Evolutionary conservation across 2,888 invertebrate species (phyloP), one percentile per base, ranked within the genome.

Genomic region (Myathropa florea): DNA sequence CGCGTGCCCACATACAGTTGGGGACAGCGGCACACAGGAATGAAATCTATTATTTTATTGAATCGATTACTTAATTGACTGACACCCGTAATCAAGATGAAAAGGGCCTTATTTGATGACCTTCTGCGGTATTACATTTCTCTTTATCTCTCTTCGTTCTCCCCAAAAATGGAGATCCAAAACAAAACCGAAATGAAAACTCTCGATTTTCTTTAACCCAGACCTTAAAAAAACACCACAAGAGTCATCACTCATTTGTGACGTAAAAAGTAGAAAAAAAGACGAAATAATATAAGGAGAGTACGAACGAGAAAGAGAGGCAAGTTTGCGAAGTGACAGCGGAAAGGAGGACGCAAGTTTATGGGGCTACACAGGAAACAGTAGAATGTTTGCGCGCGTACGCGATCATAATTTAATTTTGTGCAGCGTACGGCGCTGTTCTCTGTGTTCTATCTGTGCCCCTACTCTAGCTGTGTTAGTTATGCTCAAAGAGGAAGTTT

Each of bases 201-300:
- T 86, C 70, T 86, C 85, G 82, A 70, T 86, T 82, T 82, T 81
- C 82, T 78, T 82, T 82, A 82, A 85, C 85, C 85, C 82, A 85
- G 82, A 82, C 85, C 77, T 82, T 36, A 78, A 68, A 76, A 80
- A 67, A 82, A 18, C 61, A 75, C 10, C 57, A 59, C 72, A 80
- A 71, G 70, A 67, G 61, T 55, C 77, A 78, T 63, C 70, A 70
- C 18, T 65, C 64, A 76, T 71, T 76, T 76, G 67, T 55, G 75
- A 70, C 61, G 70, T 39, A 55, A 12, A 64, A 64, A n/a, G 36
- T 57, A 9, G 23, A 53, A 30, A 23, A 61, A 24, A 4, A 10
- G 39, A n/a, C n/a, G 26, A 33, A 4, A 7, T 3, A 30, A 53
- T n/a, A 36, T n/a, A 39, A 36, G n/a, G 55, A 18, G 14, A 46